Conservation (phyloP, 2,113 vertebrate species). For the Sisor rabdophorus region DNA sequence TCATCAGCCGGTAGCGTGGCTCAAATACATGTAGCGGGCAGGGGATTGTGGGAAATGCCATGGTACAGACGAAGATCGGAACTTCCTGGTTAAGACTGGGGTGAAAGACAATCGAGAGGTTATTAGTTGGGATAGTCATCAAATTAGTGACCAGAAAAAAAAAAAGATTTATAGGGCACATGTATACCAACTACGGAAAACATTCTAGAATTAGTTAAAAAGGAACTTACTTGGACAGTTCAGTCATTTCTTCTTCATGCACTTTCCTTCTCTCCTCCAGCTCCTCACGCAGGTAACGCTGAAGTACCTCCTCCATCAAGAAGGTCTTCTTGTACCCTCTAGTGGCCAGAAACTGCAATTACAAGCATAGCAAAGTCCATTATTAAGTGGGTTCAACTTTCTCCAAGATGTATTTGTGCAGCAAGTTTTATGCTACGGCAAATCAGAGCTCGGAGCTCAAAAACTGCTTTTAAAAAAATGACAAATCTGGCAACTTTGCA, state of each 20-base stretch:
- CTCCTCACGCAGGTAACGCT: conserved; percentile 80
- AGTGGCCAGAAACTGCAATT: conserved; percentile 80
- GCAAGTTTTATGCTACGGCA: background rate
- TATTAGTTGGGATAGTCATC: background rate
- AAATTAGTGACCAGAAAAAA: background rate
- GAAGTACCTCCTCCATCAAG: conserved; percentile 84
- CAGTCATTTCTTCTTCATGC: conserved; percentile 88
- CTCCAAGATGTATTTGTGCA: background rate
- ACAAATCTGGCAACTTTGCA: background rate
- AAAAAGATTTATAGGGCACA: background rate
- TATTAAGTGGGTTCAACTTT: background rate
- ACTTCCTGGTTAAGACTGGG: conserved; percentile 88
- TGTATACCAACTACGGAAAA: background rate
- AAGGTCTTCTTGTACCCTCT: conserved; percentile 84
- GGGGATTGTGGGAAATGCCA: conserved; percentile 90
- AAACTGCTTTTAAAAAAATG: background rate
- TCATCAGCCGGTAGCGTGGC: conserved; percentile 88
- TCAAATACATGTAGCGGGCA: conserved; percentile 90
- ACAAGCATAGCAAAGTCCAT: conserved; percentile 13
- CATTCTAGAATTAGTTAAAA: background rate
- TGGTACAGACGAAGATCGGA: conserved; percentile 91
- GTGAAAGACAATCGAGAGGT: no score
- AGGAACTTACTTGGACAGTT: conserved; percentile 82
- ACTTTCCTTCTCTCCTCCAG: conserved; percentile 84
- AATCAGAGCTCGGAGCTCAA: background rate